phyloP scores from a whole-genome alignment of 2,888 invertebrate genomes.

The Dione juno region DNA sequence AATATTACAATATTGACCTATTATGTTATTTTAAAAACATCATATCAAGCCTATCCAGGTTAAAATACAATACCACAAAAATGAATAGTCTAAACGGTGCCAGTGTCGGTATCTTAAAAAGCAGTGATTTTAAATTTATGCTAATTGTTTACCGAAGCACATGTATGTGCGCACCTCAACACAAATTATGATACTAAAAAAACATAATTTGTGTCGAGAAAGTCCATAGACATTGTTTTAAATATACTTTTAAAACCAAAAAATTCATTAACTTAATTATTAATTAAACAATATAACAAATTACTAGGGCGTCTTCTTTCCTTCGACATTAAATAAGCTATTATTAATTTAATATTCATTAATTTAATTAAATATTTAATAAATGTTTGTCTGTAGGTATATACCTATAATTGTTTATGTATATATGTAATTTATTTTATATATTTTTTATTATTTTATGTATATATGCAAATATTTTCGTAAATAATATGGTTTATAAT shows the following conservation, averaged over 20 bases:
- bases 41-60: not conserved
- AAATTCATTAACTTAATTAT: too few relatives aligned
- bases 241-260: too few relatives aligned
- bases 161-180: conserved; percentile 75
- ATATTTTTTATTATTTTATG: too few relatives aligned
- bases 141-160: conserved; percentile 80
- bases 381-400: too few relatives aligned
- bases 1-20: too few relatives aligned
- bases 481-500: too few relatives aligned
- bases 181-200: conserved; percentile 64
- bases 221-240: conserved; percentile 55
- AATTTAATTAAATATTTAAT: too few relatives aligned
- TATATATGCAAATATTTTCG: too few relatives aligned
- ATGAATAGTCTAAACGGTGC: conserved; percentile 7
- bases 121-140: conserved; percentile 64
- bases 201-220: conserved; percentile 38
- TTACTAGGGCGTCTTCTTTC: not conserved
- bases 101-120: conserved; percentile 59
- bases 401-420: too few relatives aligned
- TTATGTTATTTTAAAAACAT: not conserved
- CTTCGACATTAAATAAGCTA: too few relatives aligned
- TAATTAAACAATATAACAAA: not conserved
- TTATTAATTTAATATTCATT: too few relatives aligned
- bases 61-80: not conserved
- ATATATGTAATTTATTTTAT: too few relatives aligned